Evolutionary conservation across 2,888 invertebrate genomes (phyloP).

Genomic region (Myopa testacea): DNA sequence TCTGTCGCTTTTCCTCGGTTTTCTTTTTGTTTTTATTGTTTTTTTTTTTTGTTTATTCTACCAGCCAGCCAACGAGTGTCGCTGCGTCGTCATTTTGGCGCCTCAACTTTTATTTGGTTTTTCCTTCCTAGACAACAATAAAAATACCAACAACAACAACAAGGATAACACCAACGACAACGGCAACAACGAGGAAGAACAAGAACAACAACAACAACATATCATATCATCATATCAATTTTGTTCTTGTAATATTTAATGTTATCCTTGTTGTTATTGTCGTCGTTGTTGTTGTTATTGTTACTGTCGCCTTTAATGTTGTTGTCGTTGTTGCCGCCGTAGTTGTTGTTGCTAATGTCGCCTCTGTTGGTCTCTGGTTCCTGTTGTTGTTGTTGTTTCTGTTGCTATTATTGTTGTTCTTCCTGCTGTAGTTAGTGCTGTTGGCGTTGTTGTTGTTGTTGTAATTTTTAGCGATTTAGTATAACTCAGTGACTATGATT

Average conservation of each 20-base stretch:
- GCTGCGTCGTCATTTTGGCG: conserved; percentile 57
- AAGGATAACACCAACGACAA: too few species aligned
- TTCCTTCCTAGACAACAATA: conserved; percentile 42
- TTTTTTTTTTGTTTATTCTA: conserved; percentile 40
- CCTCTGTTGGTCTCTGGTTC: neutral
- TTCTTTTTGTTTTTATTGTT: conserved; percentile 52
- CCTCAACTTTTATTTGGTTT: conserved; percentile 47
- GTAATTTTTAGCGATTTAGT: neutral
- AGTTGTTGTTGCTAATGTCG: neutral
- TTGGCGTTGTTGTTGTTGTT: conserved; percentile 9
- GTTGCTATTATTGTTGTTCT: conserved; percentile 3
- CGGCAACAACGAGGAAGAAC: too few species aligned
- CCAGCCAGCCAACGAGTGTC: conserved; percentile 37
- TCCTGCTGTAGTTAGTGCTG: neutral
- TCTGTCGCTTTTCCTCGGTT: conserved; percentile 38
- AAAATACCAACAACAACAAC: conserved; percentile 31
- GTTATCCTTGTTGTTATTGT: neutral
- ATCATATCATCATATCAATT: neutral
- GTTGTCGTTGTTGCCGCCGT: neutral
- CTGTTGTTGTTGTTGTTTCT: neutral
- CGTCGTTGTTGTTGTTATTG: conserved; percentile 15
- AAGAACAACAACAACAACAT: neutral
- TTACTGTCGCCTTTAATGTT: neutral
- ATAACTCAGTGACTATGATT: conserved; percentile 26
- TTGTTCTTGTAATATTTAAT: neutral